Conservation (phyloP, 2,888 invertebrate species). For the Dryobota labecula region DNA sequence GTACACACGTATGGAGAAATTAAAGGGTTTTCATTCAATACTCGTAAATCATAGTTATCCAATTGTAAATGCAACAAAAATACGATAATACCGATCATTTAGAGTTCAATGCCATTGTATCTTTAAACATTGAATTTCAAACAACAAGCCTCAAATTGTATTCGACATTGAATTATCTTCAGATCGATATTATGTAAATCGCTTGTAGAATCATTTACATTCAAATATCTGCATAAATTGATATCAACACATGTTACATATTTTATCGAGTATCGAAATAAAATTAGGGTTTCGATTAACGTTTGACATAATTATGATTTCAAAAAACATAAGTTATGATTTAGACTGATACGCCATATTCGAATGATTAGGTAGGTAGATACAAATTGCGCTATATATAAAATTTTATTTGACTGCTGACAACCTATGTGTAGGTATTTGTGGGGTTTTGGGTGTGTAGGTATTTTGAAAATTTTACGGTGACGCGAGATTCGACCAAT, state of each 20-base stretch:
- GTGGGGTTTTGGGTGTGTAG: slow-evolving; percentile 39
- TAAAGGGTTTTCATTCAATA: slow-evolving; percentile 19
- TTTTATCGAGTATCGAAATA: slow-evolving; percentile 56
- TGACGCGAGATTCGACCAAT: slow-evolving; percentile 27
- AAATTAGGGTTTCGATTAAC: slow-evolving; percentile 59
- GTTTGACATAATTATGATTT: slow-evolving; percentile 64
- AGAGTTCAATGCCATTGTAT: slow-evolving; percentile 63
- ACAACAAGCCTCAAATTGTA: slow-evolving; percentile 62
- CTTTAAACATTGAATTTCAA: slow-evolving; percentile 60
- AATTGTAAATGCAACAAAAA: slow-evolving; percentile 36
- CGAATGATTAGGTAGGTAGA: slow-evolving; percentile 55
- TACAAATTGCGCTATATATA: slow-evolving; percentile 54
- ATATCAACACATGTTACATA: slow-evolving; percentile 62
- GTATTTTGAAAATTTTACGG: slow-evolving; percentile 48
- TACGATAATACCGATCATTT: slow-evolving; percentile 51
- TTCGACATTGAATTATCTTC: slow-evolving; percentile 68
- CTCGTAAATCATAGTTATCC: slow-evolving; percentile 42
- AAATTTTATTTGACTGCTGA: slow-evolving; percentile 54
- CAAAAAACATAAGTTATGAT: slow-evolving; percentile 61
- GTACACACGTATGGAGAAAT: slow-evolving; percentile 11
- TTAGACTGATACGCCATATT: slow-evolving; percentile 51
- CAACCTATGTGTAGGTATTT: slow-evolving; percentile 48
- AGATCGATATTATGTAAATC: slow-evolving; percentile 72
- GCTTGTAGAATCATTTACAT: slow-evolving; percentile 64
- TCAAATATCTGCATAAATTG: slow-evolving; percentile 70